Conservation (phyloP, 2,113 vertebrate species). For the Machaerirhynchus nigripectus region DNA sequence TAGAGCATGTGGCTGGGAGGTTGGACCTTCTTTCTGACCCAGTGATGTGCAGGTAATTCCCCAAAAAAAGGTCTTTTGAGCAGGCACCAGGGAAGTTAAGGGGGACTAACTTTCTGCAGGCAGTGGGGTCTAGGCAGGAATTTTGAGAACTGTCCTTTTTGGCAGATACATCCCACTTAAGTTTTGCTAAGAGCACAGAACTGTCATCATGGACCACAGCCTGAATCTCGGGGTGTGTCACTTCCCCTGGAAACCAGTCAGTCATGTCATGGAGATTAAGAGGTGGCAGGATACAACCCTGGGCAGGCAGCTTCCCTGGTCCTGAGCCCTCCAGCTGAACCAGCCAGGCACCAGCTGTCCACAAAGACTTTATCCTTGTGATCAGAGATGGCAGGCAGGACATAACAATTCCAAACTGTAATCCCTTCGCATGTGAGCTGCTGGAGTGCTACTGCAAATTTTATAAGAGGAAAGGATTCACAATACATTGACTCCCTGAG, state of each 20-base stretch:
- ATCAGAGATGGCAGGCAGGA: neutral
- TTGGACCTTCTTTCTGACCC: neutral
- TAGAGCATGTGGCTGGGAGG: neutral
- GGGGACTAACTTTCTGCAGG: neutral
- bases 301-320: neutral
- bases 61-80: neutral
- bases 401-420: neutral
- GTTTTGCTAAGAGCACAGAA: neutral
- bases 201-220: neutral
- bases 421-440: neutral
- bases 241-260: neutral
- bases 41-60: neutral
- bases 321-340: rapidly evolving
- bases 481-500: neutral
- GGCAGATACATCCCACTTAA: neutral
- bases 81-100: neutral
- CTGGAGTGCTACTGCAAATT: neutral
- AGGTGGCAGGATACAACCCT: rapidly evolving
- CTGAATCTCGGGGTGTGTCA: neutral
- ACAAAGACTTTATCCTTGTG: neutral
- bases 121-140: neutral
- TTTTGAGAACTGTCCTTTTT: neutral
- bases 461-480: neutral
- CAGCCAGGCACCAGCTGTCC: neutral
- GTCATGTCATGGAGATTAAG: neutral